phyloP scores from a whole-genome alignment of 64 coral and sea anemone species.

The Porites lutea region DNA sequence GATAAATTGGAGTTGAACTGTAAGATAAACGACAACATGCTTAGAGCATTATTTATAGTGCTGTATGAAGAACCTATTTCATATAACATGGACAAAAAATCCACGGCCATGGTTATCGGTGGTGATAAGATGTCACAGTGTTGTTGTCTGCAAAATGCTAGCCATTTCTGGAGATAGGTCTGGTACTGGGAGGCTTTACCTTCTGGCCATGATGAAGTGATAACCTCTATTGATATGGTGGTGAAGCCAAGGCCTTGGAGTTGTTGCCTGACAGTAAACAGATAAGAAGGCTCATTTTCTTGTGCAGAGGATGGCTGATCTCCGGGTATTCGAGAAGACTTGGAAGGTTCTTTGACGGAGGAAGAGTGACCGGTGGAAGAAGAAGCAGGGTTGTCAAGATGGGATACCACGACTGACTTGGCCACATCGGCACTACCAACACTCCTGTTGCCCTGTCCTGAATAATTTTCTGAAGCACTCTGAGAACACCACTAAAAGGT shows the following conservation, averaged over 20 bases:
- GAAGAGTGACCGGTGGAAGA: conserved; percentile 31
- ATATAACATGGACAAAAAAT: conserved; percentile 55
- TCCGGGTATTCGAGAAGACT: conserved; percentile 6
- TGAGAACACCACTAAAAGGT: conserved; percentile 55
- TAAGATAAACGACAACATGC: conserved; percentile 61
- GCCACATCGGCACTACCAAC: conserved; percentile 56
- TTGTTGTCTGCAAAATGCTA: conserved; percentile 21
- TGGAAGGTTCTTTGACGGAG: conserved; percentile 2
- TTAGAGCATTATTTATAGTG: conserved; percentile 60
- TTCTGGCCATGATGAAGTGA: conserved; percentile 52
- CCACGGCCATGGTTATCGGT: conserved; percentile 18
- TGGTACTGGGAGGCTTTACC: conserved; percentile 35
- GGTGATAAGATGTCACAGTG: conserved; percentile 42
- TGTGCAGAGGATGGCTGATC: conserved; percentile 30
- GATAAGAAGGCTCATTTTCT: conserved; percentile 37
- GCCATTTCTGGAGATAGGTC: conserved; percentile 48
- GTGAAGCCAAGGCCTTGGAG: conserved; percentile 18
- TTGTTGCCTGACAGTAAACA: conserved; percentile 55
- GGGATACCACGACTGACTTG: conserved; percentile 51
- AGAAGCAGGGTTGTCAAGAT: conserved; percentile 27
- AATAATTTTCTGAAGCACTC: conserved; percentile 56
- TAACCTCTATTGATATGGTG: conserved; percentile 15
- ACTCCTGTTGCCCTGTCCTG: conserved; percentile 51
- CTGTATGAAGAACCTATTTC: conserved; percentile 49
- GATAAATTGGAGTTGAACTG: conserved; percentile 16